These are phyloP conservation scores for Neopipo cinnamomea DNA, from an alignment of 2,113 vertebrate genomes.

Conservation along the genomic window DNA sequence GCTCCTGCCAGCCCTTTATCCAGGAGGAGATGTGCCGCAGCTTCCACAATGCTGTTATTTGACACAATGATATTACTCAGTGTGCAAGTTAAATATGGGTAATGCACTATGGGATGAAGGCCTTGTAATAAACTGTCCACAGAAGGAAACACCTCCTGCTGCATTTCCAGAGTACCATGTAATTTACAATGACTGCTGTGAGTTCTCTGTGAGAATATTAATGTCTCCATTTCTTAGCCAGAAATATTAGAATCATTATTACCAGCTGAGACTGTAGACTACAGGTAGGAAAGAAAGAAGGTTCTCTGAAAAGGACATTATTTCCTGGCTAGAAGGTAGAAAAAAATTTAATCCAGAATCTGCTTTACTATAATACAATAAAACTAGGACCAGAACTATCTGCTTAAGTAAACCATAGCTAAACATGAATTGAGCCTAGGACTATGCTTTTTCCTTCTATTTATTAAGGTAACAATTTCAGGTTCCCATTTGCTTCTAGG, in stretches of 20 bases:
- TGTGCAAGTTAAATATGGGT: not conserved
- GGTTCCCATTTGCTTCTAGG: not conserved
- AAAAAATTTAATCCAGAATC: not conserved
- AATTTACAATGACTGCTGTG: not conserved
- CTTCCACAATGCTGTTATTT: not conserved
- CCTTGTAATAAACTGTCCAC: not conserved
- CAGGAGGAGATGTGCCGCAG: not conserved
- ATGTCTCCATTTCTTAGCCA: not conserved
- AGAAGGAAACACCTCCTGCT: not conserved
- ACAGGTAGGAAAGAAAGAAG: not conserved
- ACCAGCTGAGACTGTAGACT: not conserved
- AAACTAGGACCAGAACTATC: not conserved
- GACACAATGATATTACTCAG: not conserved
- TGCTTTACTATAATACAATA: not conserved
- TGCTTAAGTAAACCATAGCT: not conserved
- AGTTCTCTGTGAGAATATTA: not conserved
- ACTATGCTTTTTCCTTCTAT: not conserved
- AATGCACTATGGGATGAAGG: not conserved
- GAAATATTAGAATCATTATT: not conserved
- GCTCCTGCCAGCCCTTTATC: not conserved
- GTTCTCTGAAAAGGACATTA: not conserved
- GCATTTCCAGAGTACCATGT: not conserved
- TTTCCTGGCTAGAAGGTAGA: not conserved
- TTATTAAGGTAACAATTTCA: not conserved
- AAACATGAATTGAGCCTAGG: not conserved